Percentiles rank a stretch among this genome's conserved stretches.
phyloP scores from a whole-genome alignment of 2,113 vertebrate genomes.

The Zosterops pallidus region DNA sequence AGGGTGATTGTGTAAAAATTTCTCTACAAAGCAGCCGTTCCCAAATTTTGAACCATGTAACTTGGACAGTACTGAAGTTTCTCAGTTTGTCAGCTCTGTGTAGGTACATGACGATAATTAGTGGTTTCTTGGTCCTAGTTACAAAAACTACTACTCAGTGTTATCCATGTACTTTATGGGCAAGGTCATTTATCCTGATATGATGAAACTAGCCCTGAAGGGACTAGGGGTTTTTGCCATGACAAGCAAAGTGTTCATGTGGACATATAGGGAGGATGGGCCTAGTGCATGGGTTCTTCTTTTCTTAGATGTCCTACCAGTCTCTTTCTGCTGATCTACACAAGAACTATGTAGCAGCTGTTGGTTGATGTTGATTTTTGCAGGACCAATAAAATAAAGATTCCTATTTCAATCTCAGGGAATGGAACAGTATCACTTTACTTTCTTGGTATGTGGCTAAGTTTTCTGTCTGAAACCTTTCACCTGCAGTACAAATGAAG shows the following conservation, averaged over 20 bases:
- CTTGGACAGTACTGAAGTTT: background rate
- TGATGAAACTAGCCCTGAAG: background rate
- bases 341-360: background rate
- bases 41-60: background rate
- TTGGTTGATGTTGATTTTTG: background rate
- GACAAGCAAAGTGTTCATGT: background rate
- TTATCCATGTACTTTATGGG: background rate
- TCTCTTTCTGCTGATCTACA: background rate
- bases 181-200: background rate
- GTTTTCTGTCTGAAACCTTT: background rate
- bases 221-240: background rate
- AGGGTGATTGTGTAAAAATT: background rate
- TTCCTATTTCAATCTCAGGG: background rate
- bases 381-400: background rate
- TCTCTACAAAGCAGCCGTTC: background rate
- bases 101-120: background rate
- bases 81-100: background rate
- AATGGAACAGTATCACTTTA: background rate
- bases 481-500: background rate
- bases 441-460: background rate
- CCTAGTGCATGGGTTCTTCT: background rate
- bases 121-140: background rate
- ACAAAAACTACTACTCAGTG: background rate
- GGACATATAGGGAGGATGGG: fast-evolving
- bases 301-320: background rate